Evolutionary conservation across 2,797 vertebrate species (phyloP), one percentile per base, ranked within the genome.

Genomic region (Aplochiton taeniatus): DNA sequence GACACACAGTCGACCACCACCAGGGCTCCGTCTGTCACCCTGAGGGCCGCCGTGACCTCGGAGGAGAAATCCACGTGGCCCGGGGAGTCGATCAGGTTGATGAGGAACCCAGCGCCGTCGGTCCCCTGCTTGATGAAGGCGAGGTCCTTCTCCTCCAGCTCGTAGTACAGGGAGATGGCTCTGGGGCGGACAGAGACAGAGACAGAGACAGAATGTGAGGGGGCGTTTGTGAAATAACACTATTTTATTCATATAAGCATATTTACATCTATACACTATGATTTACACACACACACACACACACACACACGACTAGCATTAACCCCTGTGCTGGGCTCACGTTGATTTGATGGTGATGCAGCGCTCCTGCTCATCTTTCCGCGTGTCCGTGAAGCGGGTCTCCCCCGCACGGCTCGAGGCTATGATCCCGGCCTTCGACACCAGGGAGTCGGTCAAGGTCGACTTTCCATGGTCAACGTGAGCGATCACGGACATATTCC

Each of bases 291-390:
- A 6, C 31, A 31, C 31, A 17, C 13, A 68, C 4, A 8, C 2
- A 9, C 50, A 52, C 9, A 17, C 50, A 9, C 50, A 52, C 50
- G 18, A n/a, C n/a, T 8, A 10, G 14, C 11, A 48, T 14, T 12
- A 4, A 48, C 47, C n/a, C 11, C 7, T 12, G 11, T 12, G 46
- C 49, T 9, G 20, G 2, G 80, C 93, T 87, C 78, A 95, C 94
- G 94, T 95, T 5, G 94, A 95, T 61, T 95, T 95, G 79, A 95
- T 95, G 72, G 94, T 95, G 80, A 95, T 95, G 65, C 94, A 95
- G 0, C 94, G 87, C 4, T 95, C 94, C 86, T 95, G 94, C 69
- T 95, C 94, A 0, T 95, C 94, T 76, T 95, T 95, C 17, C 94
- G 87, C 0, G 94, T 95, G 87, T 95, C 94, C 0, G 94, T 95